Evolutionary conservation across 2,113 vertebrate genomes (phyloP), one percentile per base, ranked within the genome.

Genomic region (Oostethus manadensis): DNA sequence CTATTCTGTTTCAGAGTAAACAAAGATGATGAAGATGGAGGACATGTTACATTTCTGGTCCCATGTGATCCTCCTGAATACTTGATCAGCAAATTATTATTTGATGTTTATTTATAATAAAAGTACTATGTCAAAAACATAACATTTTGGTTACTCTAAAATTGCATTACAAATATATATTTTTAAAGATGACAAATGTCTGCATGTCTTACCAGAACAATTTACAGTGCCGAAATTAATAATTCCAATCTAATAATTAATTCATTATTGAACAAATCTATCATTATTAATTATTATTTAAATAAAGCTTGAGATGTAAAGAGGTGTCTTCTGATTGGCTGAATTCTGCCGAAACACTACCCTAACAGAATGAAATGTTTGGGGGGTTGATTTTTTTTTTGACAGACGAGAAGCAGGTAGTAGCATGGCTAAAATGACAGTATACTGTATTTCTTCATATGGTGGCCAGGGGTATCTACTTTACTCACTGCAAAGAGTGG

Each of bases 1-100:
- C 70, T 58, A 56, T 61, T 66, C n/a, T 70, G 70, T 77, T 62
- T 3, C 82, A 90, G 88, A 89, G 46, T 89, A 80, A 79, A 55
- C 14, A 42, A 62, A 48, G 46, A 55, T 10, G 44, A 9, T 23
- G 68, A 71, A 61, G 54, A 80, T 50, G 40, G 33, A 8, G 29
- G 13, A 54, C 43, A 20, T 62, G 26, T 18, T 62, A 29, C 23
- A 42, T 42, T 11, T 42, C 10, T 14, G 38, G 38, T 33, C 7
- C 23, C 2, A 10, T 53, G 0, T 50, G 13, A 8, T 29, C 16
- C 5, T 23, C 5, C 16, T 26, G 17, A 21, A 13, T 3, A 16
- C 45, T 46, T 21, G 47, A 21, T 20, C 46, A 20, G 9, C n/a
- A 48, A 48, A 29, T 29, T 14, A 29, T 51, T 22, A 29, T 9